A percentile compares a stretch with the other conserved stretches of the same genome.
Conservation (phyloP, 2,797 vertebrate genomes). For the Ptychadena robeensis region DNA sequence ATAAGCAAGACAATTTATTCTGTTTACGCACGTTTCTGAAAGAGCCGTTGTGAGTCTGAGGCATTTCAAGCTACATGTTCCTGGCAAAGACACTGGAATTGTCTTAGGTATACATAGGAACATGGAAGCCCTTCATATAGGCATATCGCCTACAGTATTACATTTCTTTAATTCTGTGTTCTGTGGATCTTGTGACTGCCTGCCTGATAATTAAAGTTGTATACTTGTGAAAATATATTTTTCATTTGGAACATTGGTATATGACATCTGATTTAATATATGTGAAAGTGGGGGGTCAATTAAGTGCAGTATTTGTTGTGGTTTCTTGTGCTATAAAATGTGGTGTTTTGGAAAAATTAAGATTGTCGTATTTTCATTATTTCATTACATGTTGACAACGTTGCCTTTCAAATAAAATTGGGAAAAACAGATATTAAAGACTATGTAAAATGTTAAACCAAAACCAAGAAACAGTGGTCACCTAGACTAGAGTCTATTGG, state of each 20-base stretch:
- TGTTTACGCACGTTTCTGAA: not conserved
- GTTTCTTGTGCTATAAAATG: slow-evolving; percentile 49
- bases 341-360: slow-evolving; percentile 43
- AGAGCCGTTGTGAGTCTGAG: not conserved
- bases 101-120: not conserved
- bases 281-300: not conserved
- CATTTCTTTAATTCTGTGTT: slow-evolving; percentile 66
- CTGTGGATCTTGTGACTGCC: slow-evolving; percentile 71
- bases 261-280: slow-evolving; percentile 7
- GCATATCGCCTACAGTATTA: slow-evolving; percentile 74
- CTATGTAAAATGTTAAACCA: too few relatives aligned
- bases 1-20: not conserved
- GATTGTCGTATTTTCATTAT: slow-evolving; percentile 10
- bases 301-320: slow-evolving; percentile 29
- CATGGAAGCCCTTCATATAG: slow-evolving; percentile 57
- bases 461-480: too few relatives aligned
- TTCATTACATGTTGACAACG: not conserved
- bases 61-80: not conserved
- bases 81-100: not conserved
- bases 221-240: slow-evolving; percentile 67
- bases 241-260: slow-evolving; percentile 58
- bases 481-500: too few relatives aligned
- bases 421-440: not conserved
- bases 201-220: slow-evolving; percentile 79
- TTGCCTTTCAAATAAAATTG: not conserved